These are phyloP conservation scores for human DNA, from an alignment of 2,113 vertebrate genomes.

Conservation along the genomic window DNA sequence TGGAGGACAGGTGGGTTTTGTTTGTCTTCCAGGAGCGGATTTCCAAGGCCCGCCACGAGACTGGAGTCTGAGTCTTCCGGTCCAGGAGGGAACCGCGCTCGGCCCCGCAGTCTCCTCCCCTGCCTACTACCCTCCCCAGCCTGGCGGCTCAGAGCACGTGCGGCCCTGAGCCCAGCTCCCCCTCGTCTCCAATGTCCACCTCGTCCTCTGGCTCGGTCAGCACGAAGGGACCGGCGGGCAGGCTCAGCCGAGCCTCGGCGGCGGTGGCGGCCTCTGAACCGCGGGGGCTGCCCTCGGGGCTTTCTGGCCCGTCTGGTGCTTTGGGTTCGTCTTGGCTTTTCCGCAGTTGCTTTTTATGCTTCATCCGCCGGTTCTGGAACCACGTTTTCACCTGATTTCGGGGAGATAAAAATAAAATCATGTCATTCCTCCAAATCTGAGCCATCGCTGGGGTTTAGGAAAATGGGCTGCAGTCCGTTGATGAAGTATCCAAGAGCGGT, in stretches of 20 bases:
- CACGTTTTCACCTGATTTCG: constrained; percentile 93
- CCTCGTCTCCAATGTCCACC: constrained; percentile 95
- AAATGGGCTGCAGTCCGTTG: neutral
- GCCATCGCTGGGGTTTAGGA: neutral
- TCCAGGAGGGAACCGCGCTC: neutral
- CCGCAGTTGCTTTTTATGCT: constrained; percentile 96
- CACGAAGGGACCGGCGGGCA: constrained; percentile 85
- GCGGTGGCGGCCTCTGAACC: constrained; percentile 75
- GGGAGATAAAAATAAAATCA: neutral
- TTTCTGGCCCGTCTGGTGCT: constrained; percentile 83
- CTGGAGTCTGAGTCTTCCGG: neutral
- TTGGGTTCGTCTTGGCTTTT: constrained; percentile 96
- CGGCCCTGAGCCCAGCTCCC: constrained; percentile 86
- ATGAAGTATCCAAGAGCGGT: neutral
- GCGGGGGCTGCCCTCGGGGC: constrained; percentile 86
- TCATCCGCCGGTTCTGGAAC: constrained; percentile 97
- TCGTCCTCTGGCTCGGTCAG: constrained; percentile 94
- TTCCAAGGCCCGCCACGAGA: neutral
- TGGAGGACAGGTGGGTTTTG: neutral
- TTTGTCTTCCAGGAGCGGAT: neutral
- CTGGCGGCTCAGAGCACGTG: constrained; percentile 87
- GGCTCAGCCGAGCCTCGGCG: constrained; percentile 81
- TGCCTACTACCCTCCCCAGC: neutral
- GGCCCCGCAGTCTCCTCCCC: neutral
- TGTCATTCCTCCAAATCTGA: neutral